These are phyloP conservation scores for Furnarius figulus DNA, from an alignment of 2,113 vertebrate species.

Conservation along the genomic window DNA sequence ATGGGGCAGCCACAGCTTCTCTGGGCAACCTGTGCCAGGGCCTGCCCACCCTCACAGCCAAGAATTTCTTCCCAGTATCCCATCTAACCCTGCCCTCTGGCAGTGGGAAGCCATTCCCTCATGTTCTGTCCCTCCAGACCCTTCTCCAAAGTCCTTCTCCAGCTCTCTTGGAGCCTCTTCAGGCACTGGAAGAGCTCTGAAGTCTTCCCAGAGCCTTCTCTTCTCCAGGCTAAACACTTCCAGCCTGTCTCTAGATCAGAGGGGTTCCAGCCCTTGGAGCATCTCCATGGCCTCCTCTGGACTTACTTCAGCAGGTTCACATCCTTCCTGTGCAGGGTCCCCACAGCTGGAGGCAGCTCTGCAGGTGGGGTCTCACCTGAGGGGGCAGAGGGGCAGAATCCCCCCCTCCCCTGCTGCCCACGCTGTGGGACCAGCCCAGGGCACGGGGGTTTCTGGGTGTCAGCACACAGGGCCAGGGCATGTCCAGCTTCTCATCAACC, in stretches of 20 bases:
- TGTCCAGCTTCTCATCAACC: neutral
- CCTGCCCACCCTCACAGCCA: rapidly evolving
- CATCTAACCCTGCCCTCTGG: neutral
- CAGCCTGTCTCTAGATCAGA: neutral
- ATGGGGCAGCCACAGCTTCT: neutral
- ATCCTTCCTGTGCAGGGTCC: no score
- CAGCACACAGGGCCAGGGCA: rapidly evolving
- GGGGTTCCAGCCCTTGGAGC: neutral
- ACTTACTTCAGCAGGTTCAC: neutral
- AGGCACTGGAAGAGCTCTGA: neutral
- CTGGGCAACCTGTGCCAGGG: neutral
- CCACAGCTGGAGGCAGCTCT: neutral
- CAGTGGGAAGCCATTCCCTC: neutral
- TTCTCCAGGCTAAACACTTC: neutral
- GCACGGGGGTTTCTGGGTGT: neutral
- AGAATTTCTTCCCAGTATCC: neutral
- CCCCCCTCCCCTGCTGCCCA: neutral
- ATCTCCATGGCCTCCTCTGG: rapidly evolving
- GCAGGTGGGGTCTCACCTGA: neutral
- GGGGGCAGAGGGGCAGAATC: neutral
- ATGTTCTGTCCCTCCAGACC: neutral
- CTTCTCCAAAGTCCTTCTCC: neutral
- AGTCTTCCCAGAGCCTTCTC: neutral
- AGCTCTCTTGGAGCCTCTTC: neutral
- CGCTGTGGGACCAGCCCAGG: neutral